These are phyloP conservation scores for Campylomormyrus numenius DNA, from an alignment of 2,113 vertebrate genomes.

Conservation along the genomic window DNA sequence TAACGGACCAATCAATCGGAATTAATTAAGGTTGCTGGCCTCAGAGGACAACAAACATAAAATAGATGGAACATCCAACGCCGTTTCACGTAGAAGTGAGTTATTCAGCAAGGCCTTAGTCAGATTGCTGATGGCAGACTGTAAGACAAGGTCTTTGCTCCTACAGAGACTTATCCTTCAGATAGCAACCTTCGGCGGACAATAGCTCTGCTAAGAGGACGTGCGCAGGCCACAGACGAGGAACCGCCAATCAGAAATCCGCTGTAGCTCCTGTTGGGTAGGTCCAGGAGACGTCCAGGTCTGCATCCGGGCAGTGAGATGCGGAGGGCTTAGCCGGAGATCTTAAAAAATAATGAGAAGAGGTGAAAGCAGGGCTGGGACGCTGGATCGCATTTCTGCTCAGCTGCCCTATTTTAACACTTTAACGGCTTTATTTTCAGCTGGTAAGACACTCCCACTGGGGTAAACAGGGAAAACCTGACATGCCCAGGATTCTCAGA, in stretches of 20 bases:
- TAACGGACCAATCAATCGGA: background rate
- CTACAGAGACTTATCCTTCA: background rate
- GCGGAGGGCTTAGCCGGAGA: background rate
- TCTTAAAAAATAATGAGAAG: constrained; percentile 5
- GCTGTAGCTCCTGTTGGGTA: background rate
- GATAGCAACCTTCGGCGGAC: background rate
- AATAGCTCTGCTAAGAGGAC: background rate
- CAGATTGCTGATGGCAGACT: background rate
- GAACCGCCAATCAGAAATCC: background rate
- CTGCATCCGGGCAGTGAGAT: background rate
- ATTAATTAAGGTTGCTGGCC: background rate
- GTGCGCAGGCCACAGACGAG: background rate
- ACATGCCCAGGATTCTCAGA: constrained; percentile 40
- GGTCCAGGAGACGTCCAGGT: background rate
- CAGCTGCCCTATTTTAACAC: background rate
- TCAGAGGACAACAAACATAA: background rate
- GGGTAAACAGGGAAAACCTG: background rate
- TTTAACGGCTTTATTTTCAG: background rate
- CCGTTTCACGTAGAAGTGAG: background rate
- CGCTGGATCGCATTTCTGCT: background rate
- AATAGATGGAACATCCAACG: background rate
- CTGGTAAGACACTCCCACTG: background rate
- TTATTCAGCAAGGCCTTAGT: background rate
- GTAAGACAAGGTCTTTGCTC: background rate
- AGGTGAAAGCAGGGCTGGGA: background rate